phyloP scores from a whole-genome alignment of 2,113 vertebrate genomes.

The Neotragus moschatus region DNA sequence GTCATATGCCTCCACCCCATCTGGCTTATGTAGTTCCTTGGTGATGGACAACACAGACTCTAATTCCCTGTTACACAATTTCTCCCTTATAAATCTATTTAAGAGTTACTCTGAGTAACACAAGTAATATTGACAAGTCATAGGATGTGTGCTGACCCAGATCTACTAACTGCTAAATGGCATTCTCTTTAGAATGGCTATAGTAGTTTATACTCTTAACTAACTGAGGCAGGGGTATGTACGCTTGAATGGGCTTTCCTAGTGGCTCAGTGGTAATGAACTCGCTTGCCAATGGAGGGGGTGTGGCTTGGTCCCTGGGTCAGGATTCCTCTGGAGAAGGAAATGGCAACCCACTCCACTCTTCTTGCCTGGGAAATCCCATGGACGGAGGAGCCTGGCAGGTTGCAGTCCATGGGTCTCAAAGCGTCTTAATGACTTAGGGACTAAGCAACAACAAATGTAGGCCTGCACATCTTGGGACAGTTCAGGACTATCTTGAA shows the following conservation, averaged over 20 bases:
- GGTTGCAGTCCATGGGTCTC: not conserved
- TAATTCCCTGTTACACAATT: not conserved
- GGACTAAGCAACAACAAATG: not conserved
- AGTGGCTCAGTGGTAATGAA: not conserved
- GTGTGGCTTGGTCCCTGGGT: not conserved
- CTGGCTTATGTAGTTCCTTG: not conserved
- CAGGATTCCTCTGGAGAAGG: not conserved
- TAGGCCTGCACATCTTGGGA: not conserved
- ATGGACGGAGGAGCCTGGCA: not conserved
- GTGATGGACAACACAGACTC: not conserved
- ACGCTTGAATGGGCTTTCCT: not conserved
- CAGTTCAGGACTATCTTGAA: not conserved
- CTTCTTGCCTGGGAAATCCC: not conserved
- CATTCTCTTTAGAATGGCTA: not conserved
- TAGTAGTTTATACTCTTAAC: not conserved
- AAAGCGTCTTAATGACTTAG: not conserved
- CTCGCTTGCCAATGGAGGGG: accelerated
- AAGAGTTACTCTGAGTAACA: not conserved
- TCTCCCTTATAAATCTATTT: not conserved
- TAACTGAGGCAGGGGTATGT: not conserved
- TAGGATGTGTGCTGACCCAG: not conserved
- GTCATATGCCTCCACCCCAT: not conserved
- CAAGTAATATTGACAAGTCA: not conserved
- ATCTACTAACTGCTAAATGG: not conserved
- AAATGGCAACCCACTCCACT: not conserved